These are phyloP conservation scores for Megamerina dolium DNA, from an alignment of 2,888 invertebrate species.

Conservation along the genomic window DNA sequence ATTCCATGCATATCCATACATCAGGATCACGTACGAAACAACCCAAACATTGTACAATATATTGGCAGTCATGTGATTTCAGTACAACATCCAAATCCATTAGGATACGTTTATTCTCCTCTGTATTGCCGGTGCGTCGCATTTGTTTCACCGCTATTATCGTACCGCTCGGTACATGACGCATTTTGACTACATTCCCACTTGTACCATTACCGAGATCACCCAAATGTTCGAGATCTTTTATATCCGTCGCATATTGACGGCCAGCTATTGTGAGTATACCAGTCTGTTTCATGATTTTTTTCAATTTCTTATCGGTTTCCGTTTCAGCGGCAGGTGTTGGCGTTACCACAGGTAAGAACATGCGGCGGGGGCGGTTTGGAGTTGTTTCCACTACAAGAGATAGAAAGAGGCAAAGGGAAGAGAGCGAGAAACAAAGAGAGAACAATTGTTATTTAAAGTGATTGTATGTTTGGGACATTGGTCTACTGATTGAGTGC, in stretches of 20 bases:
- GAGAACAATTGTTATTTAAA: neutral
- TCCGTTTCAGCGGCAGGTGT: slow-evolving; percentile 57
- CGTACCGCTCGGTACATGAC: slow-evolving; percentile 75
- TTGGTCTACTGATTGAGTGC: no score
- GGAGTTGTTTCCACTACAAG: slow-evolving; percentile 52
- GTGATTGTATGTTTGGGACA: slow-evolving; percentile 16
- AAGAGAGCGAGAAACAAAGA: neutral
- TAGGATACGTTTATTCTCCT: slow-evolving; percentile 95
- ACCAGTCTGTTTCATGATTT: slow-evolving; percentile 91
- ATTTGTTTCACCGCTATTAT: slow-evolving; percentile 98
- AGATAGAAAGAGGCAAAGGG: no score
- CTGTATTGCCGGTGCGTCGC: slow-evolving; percentile 92
- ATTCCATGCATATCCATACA: slow-evolving; percentile 99
- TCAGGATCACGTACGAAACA: slow-evolving; percentile 96
- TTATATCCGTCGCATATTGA: slow-evolving; percentile 73
- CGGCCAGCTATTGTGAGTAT: slow-evolving; percentile 76
- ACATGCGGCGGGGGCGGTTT: slow-evolving; percentile 52
- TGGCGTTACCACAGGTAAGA: slow-evolving; percentile 54
- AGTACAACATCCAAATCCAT: slow-evolving; percentile 98
- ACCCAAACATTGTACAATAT: slow-evolving; percentile 94
- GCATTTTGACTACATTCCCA: slow-evolving; percentile 96
- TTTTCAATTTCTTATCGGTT: slow-evolving; percentile 78
- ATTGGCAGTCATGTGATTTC: slow-evolving; percentile 94
- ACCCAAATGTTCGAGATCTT: slow-evolving; percentile 77
- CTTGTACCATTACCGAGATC: slow-evolving; percentile 93